These are phyloP conservation scores for Ooceraea biroi DNA, from an alignment of 1,140 invertebrate genomes.

Conservation along the genomic window DNA sequence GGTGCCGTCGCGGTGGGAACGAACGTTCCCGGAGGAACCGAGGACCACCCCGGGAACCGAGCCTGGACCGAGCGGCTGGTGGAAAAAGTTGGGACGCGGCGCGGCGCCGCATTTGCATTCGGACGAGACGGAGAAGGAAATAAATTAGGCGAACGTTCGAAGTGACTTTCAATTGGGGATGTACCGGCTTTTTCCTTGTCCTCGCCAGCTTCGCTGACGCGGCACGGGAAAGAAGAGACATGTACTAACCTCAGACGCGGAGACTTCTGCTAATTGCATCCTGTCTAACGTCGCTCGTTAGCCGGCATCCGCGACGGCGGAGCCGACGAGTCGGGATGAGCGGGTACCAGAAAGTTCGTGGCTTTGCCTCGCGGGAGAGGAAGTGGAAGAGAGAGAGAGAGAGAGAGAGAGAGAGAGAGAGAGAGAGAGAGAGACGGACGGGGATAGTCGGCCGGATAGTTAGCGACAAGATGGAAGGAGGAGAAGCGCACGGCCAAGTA, in stretches of 20 bases:
- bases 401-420: slow-evolving; percentile 18
- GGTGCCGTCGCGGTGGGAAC: slow-evolving; percentile 1
- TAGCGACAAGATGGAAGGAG: slow-evolving; percentile 29
- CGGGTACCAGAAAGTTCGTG: slow-evolving; percentile 63
- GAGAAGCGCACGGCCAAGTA: slow-evolving; percentile 42
- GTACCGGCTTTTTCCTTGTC: slow-evolving; percentile 66
- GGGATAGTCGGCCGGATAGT: slow-evolving; percentile 54
- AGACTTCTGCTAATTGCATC: slow-evolving; percentile 78
- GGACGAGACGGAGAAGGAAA: slow-evolving; percentile 67
- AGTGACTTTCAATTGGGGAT: slow-evolving; percentile 77
- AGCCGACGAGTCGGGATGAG: slow-evolving; percentile 9
- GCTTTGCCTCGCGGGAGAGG: slow-evolving; percentile 54
- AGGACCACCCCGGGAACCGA: no score
- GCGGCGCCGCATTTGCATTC: slow-evolving; percentile 69
- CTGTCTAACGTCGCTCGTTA: slow-evolving; percentile 78
- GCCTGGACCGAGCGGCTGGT: background rate
- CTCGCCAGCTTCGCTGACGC: slow-evolving; percentile 39
- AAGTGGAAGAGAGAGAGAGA: slow-evolving; percentile 1
- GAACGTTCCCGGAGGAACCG: slow-evolving; percentile 59
- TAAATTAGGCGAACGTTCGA: slow-evolving; percentile 73
- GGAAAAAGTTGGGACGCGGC: slow-evolving; percentile 57
- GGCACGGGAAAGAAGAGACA: slow-evolving; percentile 65
- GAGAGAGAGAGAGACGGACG: slow-evolving; percentile 15
- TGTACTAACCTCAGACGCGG: slow-evolving; percentile 70
- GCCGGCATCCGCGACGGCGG: slow-evolving; percentile 57